These are phyloP conservation scores for Acronicta alni DNA, from an alignment of 2,888 invertebrate species.

Conservation along the genomic window DNA sequence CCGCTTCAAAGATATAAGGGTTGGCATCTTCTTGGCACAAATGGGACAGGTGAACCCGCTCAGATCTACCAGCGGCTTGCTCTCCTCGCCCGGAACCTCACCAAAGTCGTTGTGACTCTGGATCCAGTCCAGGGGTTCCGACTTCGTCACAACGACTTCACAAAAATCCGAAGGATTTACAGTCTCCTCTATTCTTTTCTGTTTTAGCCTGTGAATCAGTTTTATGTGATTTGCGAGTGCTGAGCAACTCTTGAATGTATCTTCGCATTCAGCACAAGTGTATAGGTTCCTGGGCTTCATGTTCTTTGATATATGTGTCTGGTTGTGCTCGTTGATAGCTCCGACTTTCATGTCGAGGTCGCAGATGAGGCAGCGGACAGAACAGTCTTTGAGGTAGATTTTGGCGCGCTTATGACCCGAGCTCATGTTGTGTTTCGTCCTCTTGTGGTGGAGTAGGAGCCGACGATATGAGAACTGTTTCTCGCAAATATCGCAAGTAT, in stretches of 20 bases:
- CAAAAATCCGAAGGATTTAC: conserved; percentile 86
- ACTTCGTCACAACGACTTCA: conserved; percentile 88
- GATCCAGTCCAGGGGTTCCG: conserved; percentile 85
- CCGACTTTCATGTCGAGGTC: conserved; percentile 84
- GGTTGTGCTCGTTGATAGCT: conserved; percentile 82
- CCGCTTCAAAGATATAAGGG: conserved; percentile 80
- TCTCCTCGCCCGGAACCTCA: conserved; percentile 72
- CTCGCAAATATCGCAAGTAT: conserved; percentile 86
- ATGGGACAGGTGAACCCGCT: conserved; percentile 82
- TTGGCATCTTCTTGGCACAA: conserved; percentile 83
- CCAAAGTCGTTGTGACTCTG: conserved; percentile 87
- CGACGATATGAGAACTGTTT: conserved; percentile 84
- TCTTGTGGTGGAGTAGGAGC: conserved; percentile 80
- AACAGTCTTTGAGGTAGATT: conserved; percentile 81
- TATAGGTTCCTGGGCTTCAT: conserved; percentile 84
- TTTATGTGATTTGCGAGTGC: conserved; percentile 82
- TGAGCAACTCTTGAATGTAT: conserved; percentile 81
- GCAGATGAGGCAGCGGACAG: conserved; percentile 83
- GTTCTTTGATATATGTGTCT: conserved; percentile 77
- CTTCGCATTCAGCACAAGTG: conserved; percentile 81
- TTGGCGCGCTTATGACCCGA: conserved; percentile 82
- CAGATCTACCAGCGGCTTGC: conserved; percentile 66
- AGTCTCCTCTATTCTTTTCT: conserved; percentile 59
- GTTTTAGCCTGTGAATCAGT: conserved; percentile 76
- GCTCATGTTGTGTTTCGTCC: conserved; percentile 82